phyloP scores from a whole-genome alignment of 2,888 invertebrate species.

The Druceiella hillmani region DNA sequence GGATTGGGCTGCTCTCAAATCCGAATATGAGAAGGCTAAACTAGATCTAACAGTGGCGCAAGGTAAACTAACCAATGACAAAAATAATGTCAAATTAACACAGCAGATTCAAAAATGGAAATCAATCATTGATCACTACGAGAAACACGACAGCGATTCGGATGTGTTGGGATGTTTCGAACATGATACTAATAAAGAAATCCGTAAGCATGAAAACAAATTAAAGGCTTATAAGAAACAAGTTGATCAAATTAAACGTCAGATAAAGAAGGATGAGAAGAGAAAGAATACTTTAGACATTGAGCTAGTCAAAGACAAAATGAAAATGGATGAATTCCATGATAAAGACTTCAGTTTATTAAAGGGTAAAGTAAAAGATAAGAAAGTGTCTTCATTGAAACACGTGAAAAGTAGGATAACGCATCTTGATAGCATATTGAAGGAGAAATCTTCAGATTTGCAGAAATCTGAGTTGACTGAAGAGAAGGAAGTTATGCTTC shows the following conservation, averaged over 20 bases:
- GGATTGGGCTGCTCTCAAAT: slow-evolving; percentile 58
- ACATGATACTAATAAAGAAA: slow-evolving; percentile 56
- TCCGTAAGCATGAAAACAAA: slow-evolving; percentile 67
- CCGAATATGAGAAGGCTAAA: slow-evolving; percentile 54
- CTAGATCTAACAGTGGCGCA: slow-evolving; percentile 51
- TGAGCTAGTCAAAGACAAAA: slow-evolving; percentile 54
- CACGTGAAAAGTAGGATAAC: slow-evolving; percentile 63
- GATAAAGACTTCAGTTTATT: slow-evolving; percentile 41
- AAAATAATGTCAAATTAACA: slow-evolving; percentile 39
- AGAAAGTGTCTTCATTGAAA: slow-evolving; percentile 52
- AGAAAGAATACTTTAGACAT: slow-evolving; percentile 61
- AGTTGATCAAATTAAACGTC: slow-evolving; percentile 67
- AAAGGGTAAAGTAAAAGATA: slow-evolving; percentile 54
- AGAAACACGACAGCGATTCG: slow-evolving; percentile 37
- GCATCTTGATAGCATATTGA: slow-evolving; percentile 62
- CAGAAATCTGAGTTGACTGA: slow-evolving; percentile 53
- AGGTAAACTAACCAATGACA: slow-evolving; percentile 55
- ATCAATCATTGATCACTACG: slow-evolving; percentile 34
- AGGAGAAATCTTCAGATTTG: slow-evolving; percentile 64
- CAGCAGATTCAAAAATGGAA: slow-evolving; percentile 37
- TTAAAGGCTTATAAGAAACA: slow-evolving; percentile 69
- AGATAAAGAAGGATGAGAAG: slow-evolving; percentile 69
- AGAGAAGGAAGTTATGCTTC: slow-evolving; percentile 58
- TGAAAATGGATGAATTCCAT: slow-evolving; percentile 47
- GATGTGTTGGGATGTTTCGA: slow-evolving; percentile 48